Evolutionary conservation across 1,140 invertebrate genomes (phyloP).

Genomic region (Asbolus verrucosus): DNA sequence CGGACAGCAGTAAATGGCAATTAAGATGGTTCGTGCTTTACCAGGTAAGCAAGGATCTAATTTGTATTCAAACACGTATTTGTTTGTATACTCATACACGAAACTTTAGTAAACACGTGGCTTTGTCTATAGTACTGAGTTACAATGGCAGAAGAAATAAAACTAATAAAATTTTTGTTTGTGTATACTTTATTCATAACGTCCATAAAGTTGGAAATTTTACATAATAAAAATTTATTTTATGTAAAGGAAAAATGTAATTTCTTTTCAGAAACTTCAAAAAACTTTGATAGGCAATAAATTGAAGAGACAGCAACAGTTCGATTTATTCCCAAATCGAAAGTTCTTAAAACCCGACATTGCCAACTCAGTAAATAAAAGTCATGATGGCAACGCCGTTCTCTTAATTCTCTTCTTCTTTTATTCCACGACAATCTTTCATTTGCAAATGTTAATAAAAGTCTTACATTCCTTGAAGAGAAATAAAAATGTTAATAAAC

Average conservation of each 20-base stretch:
- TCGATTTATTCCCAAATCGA: constrained; percentile 17
- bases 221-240: constrained; percentile 30
- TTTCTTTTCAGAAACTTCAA: constrained; percentile 12
- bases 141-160: background rate
- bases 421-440: background rate
- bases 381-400: background rate
- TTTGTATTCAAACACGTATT: background rate
- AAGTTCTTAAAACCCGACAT: constrained; percentile 5
- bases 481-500: too few species aligned
- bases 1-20: constrained; percentile 91
- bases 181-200: too few species aligned
- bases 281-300: constrained; percentile 28
- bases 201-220: background rate
- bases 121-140: background rate
- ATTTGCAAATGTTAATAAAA: too few species aligned
- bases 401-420: constrained; percentile 6
- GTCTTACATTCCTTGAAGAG: too few species aligned
- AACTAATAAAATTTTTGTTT: constrained; percentile 22
- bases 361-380: constrained; percentile 21
- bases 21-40: constrained; percentile 91
- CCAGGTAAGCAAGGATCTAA: constrained; percentile 73
- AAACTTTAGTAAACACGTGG: background rate
- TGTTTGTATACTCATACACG: background rate
- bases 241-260: constrained; percentile 35
- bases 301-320: constrained; percentile 32